Evolutionary conservation across 2,113 vertebrate species (phyloP), one percentile per base, ranked within the genome.

Genomic region (Clarias gariepinus): DNA sequence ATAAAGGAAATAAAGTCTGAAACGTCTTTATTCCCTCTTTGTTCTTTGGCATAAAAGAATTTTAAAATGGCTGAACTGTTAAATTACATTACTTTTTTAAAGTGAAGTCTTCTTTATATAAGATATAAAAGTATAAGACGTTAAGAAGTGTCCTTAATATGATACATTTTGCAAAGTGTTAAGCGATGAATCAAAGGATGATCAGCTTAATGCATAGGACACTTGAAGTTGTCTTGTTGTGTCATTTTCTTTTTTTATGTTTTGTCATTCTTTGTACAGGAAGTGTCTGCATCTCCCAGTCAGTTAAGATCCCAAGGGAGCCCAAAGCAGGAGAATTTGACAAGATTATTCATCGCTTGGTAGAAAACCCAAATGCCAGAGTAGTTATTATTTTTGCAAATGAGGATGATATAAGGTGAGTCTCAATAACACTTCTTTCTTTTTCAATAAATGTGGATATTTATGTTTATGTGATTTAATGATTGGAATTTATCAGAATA

Each of bases 361-460:
- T 97, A 91, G 98, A 99, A 94, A 99, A 97, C 89, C 96, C 97
- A 82, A 97, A 98, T 77, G 98, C 98, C 81, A 95, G 98, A 85
- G 98, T 97, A 1, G 96, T 99, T 87, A 98, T 99, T 89, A 95
- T 98, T 93, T 99, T 99, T 93, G 97, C 98, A 8, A 99, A 97
- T 23, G 98, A 99, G 92, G 98, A 99, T 85, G 98, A 99, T 91
- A 99, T 99, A 92, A 98, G 95, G 98, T 99, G 90, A 89, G 89
- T 73, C 30, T 18, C 52, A 36, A 81, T 19, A 81, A 60, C 33
- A 55, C 3, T 57, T 25, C 19, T 28, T 82, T 30, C 23, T 52
- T 52, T 11, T 2, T 76, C 1, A 60, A 12, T 47, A 61, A 15
- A 16, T 30, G 57, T 28, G 16, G 16, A 52, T 82, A 47, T 77